Conservation (phyloP, 2,797 vertebrate genomes). For the Rhinophrynus dorsalis region DNA sequence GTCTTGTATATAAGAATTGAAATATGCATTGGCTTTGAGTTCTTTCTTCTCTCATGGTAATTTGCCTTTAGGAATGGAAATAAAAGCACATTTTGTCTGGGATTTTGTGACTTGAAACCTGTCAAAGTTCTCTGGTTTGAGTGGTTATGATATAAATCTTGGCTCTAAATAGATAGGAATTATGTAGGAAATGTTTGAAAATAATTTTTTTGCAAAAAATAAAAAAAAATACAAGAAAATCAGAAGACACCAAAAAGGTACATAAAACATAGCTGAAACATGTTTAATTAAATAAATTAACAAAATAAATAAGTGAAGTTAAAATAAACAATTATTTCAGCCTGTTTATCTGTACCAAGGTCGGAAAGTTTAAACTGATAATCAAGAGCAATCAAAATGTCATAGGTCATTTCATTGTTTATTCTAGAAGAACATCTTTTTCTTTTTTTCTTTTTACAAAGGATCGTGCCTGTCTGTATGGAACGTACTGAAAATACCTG, state of each 20-base stretch:
- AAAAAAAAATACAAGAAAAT: background rate
- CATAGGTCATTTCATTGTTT: too few relatives aligned
- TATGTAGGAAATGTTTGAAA: constrained; percentile 34
- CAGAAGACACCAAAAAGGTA: background rate
- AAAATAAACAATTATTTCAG: too few relatives aligned
- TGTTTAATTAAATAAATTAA: background rate
- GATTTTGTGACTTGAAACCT: constrained; percentile 24
- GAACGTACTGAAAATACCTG: too few relatives aligned
- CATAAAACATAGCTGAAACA: background rate
- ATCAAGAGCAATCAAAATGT: too few relatives aligned
- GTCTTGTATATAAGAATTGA: constrained; percentile 16
- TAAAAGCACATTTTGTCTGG: constrained; percentile 23
- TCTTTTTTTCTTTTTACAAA: too few relatives aligned
- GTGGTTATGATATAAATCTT: background rate
- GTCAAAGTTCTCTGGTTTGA: constrained; percentile 40
- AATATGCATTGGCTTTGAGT: constrained; percentile 25
- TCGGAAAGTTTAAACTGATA: too few relatives aligned
- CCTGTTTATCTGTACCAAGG: too few relatives aligned
- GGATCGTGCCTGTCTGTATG: too few relatives aligned
- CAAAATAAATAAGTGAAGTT: too few relatives aligned
- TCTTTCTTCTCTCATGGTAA: constrained; percentile 4
- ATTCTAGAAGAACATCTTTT: too few relatives aligned
- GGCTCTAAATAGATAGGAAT: constrained; percentile 9
- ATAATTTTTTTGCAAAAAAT: background rate
- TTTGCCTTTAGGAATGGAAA: constrained; percentile 36